Evolutionary conservation across 1,140 invertebrate genomes (phyloP), one percentile per base, ranked within the genome.

Genomic region (Drosophila eugracilis): DNA sequence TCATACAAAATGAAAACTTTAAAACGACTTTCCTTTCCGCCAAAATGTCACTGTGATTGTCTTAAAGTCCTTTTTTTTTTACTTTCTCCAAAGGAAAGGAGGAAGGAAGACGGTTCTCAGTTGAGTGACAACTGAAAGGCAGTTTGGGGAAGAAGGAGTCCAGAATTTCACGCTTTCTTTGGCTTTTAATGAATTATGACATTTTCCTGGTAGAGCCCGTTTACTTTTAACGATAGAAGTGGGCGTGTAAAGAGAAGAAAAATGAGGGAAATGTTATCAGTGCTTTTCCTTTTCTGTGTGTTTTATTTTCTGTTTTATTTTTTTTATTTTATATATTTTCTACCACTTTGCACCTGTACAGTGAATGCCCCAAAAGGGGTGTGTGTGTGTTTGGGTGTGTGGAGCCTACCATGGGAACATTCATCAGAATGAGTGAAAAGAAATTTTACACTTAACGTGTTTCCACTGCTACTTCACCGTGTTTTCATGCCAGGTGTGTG

Each of bases 361-460:
- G 19, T 50, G 26, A 44, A 59, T 72, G 66, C 53, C 70, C 53
- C 14, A 17, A 55, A 52, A 71, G 34, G 67, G 36, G 36, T 49
- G 28, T 50, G 22, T 39, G 26, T 50, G 9, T 41, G 36, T 49
- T 28, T 50, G 22, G 30, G 26, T 50, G 9, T 41, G n/a, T 21
- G 70, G 44, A 52, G 59, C 47, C 44, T 65, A 72, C 69, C 22
- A 37, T n/a, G n/a, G 36, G 41, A 39, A 60, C 63, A 71, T 83
- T 67, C 83, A 77, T 78, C 84, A 86, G 80, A 88, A 88, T 83
- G 78, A 75, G 62, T 88, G 78, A 88, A 88, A 89, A 83, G 78
- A 88, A 88, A 83, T 76, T 75, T 81, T 83, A 81, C 83, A 88
- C 83, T 89, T 89, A 88, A 89, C 83, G 83, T 78, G 83, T 88